A percentile compares a stretch with the other conserved stretches of the same genome.
Conservation (phyloP, 1,140 invertebrate species). For the Drosophila nikananu region DNA sequence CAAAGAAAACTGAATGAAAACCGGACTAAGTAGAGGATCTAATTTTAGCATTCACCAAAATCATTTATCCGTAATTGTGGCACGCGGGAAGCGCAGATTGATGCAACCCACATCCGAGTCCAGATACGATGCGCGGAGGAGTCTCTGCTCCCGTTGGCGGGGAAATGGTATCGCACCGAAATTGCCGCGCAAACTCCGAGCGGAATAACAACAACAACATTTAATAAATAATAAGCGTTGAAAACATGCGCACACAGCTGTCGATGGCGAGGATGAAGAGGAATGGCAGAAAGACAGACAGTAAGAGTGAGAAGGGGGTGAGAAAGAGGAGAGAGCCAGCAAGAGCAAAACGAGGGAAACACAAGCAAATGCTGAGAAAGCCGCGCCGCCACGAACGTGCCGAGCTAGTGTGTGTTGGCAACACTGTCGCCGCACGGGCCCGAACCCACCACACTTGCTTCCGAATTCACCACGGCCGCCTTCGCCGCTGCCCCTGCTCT, state of each 20-base stretch:
- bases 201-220: constrained; percentile 42
- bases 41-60: constrained; percentile 30
- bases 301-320: constrained; percentile 26
- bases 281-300: constrained; percentile 32
- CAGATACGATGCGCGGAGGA: not conserved
- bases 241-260: constrained; percentile 80
- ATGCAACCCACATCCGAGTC: constrained; percentile 5
- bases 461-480: constrained; percentile 28
- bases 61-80: constrained; percentile 15
- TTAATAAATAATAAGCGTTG: constrained; percentile 76
- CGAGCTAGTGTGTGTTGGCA: constrained; percentile 67
- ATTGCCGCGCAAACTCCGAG: constrained; percentile 69
- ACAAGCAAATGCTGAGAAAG: constrained; percentile 30
- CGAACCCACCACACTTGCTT: constrained; percentile 56
- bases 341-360: constrained; percentile 28
- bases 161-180: constrained; percentile 21
- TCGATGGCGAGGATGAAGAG: constrained; percentile 35
- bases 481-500: constrained; percentile 20
- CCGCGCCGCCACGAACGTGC: constrained; percentile 43
- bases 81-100: constrained; percentile 19
- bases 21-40: constrained; percentile 33
- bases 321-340: constrained; percentile 5
- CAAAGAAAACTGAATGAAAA: constrained; percentile 35
- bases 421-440: constrained; percentile 46
- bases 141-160: not conserved